Evolutionary conservation across 2,888 invertebrate genomes (phyloP).

Genomic region (Spilosoma lubricipeda): DNA sequence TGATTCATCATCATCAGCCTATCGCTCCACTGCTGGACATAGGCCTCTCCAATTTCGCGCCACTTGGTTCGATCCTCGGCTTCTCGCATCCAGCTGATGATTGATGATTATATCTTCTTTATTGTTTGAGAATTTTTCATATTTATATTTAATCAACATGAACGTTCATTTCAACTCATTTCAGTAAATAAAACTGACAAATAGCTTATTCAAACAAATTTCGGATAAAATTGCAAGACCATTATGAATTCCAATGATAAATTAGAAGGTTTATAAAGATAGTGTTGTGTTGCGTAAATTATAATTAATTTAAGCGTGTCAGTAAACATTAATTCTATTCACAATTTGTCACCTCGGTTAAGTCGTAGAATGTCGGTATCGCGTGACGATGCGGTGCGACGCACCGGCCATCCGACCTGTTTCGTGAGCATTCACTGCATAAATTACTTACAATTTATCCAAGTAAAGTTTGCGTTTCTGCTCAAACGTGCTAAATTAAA

Average conservation of each 20-base stretch:
- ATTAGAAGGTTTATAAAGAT: constrained; percentile 42
- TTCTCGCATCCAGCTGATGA: too few species aligned
- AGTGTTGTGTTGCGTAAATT: constrained; percentile 60
- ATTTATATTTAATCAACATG: constrained; percentile 22
- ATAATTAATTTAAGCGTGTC: constrained; percentile 67
- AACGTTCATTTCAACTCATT: constrained; percentile 27
- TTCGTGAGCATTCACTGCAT: constrained; percentile 77
- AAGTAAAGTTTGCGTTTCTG: constrained; percentile 62
- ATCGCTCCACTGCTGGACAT: too few species aligned
- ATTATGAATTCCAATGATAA: constrained; percentile 32
- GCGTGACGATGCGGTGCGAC: constrained; percentile 70
- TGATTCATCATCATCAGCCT: too few species aligned
- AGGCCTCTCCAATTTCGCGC: too few species aligned
- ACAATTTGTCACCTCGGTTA: constrained; percentile 80
- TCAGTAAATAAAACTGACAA: constrained; percentile 41
- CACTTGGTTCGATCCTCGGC: too few species aligned
- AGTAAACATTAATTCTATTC: constrained; percentile 81
- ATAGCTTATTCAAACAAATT: constrained; percentile 44
- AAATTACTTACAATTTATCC: constrained; percentile 74
- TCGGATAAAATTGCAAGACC: constrained; percentile 25
- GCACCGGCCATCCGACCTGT: constrained; percentile 65
- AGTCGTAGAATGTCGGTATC: constrained; percentile 78
- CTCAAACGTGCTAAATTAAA: constrained; percentile 73
- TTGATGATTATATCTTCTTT: background rate
- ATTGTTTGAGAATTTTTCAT: background rate